phyloP scores from a whole-genome alignment of 92 coral and sea anemone genomes.

The Pocillopora meandrina region DNA sequence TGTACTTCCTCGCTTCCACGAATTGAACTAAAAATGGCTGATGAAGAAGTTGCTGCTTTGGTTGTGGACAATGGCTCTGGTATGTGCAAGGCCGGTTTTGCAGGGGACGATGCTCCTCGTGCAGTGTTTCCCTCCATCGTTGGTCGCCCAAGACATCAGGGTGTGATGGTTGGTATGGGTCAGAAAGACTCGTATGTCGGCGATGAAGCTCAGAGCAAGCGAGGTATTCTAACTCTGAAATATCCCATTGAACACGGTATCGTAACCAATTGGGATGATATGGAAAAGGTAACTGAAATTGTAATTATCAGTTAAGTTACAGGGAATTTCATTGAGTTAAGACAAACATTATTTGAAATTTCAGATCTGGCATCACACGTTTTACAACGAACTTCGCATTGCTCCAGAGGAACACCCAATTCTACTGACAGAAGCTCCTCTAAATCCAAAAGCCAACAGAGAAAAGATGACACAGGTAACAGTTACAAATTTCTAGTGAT shows the following conservation, averaged over 20 bases:
- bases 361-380: conserved; percentile 92
- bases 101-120: conserved; percentile 82
- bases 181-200: conserved; percentile 93
- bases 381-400: conserved; percentile 83
- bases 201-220: conserved; percentile 91
- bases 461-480: conserved; percentile 94
- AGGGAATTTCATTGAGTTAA: too few species aligned
- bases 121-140: conserved; percentile 92
- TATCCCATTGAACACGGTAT: conserved; percentile 89
- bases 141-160: conserved; percentile 93
- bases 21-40: conserved; percentile 23
- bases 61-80: conserved; percentile 99
- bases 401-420: conserved; percentile 98
- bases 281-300: conserved; percentile 66
- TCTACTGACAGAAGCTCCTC: conserved; percentile 91
- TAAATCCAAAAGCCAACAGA: conserved; percentile 95
- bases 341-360: neutral
- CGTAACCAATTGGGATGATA: conserved; percentile 89
- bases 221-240: conserved; percentile 88
- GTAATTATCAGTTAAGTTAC: neutral
- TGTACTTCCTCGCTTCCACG: neutral
- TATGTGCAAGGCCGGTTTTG: conserved; percentile 92
- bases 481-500: neutral
- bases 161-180: conserved; percentile 95
- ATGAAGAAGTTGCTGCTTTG: conserved; percentile 96